Evolutionary conservation across 2,888 invertebrate genomes (phyloP).

Genomic region (Drosophila paracracens): DNA sequence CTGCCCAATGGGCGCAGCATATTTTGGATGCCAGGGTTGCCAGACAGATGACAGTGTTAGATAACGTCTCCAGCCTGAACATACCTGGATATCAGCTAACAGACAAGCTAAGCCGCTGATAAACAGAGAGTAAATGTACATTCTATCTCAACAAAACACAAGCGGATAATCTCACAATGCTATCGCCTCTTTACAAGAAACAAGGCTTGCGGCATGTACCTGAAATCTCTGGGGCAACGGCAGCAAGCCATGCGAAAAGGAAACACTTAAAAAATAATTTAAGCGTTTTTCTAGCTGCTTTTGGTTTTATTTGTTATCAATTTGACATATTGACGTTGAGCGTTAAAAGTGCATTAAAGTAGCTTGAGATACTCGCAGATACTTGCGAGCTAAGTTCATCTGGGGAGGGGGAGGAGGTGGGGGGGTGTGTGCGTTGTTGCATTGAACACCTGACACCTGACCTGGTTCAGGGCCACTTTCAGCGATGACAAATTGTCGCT

Average conservation of each 20-base stretch:
- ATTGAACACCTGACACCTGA: conserved; percentile 73
- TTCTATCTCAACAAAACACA: conserved; percentile 33
- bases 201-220: conserved; percentile 31
- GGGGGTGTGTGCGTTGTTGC: conserved; percentile 8
- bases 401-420: not conserved
- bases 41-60: conserved; percentile 39
- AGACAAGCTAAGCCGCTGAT: conserved; percentile 56
- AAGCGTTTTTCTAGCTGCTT: conserved; percentile 37
- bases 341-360: conserved; percentile 82
- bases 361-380: conserved; percentile 62
- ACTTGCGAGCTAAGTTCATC: not conserved
- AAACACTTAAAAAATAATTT: conserved; percentile 73
- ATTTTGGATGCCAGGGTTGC: conserved; percentile 28
- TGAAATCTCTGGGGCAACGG: conserved; percentile 5
- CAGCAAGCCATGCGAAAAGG: conserved; percentile 7
- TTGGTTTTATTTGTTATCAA: conserved; percentile 67
- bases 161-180: conserved; percentile 49
- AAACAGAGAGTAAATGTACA: conserved; percentile 15
- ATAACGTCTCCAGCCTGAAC: conserved; percentile 27
- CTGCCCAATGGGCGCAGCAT: not conserved
- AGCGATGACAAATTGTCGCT: conserved; percentile 70
- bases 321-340: conserved; percentile 83
- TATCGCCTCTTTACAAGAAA: conserved; percentile 37
- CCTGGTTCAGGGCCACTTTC: conserved; percentile 73
- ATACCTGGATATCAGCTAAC: conserved; percentile 46